Evolutionary conservation across 2,797 vertebrate genomes (phyloP).

Genomic region (Tapirus indicus): DNA sequence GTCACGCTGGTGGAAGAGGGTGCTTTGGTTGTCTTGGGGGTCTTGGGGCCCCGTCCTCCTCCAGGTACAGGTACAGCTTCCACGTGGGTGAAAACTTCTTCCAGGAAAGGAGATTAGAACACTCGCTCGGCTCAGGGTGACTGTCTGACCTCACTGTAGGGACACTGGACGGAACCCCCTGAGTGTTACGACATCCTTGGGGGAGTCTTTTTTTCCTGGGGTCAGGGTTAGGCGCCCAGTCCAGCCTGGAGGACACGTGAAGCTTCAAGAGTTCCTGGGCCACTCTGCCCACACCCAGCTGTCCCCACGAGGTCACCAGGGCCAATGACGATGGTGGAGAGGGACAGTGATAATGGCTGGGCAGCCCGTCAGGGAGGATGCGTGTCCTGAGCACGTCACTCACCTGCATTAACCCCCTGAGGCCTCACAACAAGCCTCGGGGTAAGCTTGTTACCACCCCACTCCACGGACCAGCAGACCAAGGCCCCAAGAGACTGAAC

Average conservation of each 20-base stretch:
- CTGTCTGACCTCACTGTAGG: fast-evolving
- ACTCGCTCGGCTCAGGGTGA: fast-evolving
- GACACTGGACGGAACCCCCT: fast-evolving
- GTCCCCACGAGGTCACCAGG: not conserved
- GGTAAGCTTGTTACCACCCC: fast-evolving
- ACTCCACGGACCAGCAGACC: fast-evolving
- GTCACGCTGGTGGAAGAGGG: fast-evolving
- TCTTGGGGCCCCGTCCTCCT: not conserved
- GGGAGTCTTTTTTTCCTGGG: fast-evolving
- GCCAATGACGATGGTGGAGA: not conserved
- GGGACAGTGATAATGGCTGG: fast-evolving
- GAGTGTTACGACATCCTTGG: fast-evolving
- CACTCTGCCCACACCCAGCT: fast-evolving
- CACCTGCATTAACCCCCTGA: fast-evolving
- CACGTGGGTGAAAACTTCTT: too few relatives aligned
- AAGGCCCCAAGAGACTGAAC: not conserved
- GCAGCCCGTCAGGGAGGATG: not conserved
- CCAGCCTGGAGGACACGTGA: fast-evolving
- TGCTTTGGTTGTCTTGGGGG: fast-evolving
- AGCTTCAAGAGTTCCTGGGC: not conserved
- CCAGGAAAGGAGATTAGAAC: too few relatives aligned
- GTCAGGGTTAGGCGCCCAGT: fast-evolving
- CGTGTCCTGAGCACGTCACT: too few relatives aligned
- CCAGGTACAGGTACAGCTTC: fast-evolving
- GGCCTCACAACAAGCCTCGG: not conserved